phyloP scores from a whole-genome alignment of 1,140 invertebrate species.

The Phortica variegata region DNA sequence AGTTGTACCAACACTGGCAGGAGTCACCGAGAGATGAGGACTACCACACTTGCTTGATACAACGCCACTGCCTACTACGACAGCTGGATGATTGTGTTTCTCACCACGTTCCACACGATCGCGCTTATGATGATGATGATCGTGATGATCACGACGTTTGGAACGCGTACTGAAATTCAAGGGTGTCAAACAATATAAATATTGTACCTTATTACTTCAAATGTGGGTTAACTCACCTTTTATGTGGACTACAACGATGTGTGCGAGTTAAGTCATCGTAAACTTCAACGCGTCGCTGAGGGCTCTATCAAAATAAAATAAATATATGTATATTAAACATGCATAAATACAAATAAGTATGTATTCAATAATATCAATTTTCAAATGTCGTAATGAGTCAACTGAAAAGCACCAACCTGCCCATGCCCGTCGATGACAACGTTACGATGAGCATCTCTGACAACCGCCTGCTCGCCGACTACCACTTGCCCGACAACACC shows the following conservation, averaged over 20 bases:
- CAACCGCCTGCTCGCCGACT: slow-evolving; percentile 39
- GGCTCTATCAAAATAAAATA: slow-evolving; percentile 47
- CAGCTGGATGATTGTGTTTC: slow-evolving; percentile 27
- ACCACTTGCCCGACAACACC: slow-evolving; percentile 29
- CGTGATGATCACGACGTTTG: slow-evolving; percentile 45
- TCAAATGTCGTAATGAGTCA: no score
- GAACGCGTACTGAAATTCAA: slow-evolving; percentile 31
- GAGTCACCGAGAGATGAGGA: slow-evolving; percentile 19
- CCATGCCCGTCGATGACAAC: slow-evolving; percentile 40
- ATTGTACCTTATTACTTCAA: neutral
- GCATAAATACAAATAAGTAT: no score
- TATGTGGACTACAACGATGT: slow-evolving; percentile 53
- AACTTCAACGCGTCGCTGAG: slow-evolving; percentile 47
- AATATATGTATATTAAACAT: no score
- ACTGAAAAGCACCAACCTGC: slow-evolving; percentile 23
- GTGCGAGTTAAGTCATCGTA: slow-evolving; percentile 47
- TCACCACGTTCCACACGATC: slow-evolving; percentile 39
- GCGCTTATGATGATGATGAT: slow-evolving; percentile 43
- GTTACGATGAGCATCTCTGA: slow-evolving; percentile 39
- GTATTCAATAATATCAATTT: no score
- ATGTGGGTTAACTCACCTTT: slow-evolving; percentile 25
- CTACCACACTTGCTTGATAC: slow-evolving; percentile 33
- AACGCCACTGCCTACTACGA: slow-evolving; percentile 16
- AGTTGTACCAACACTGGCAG: slow-evolving; percentile 7
- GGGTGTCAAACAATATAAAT: neutral